These are phyloP conservation scores for Aeoliscus strigatus DNA, from an alignment of 2,797 vertebrate genomes.

Conservation along the genomic window DNA sequence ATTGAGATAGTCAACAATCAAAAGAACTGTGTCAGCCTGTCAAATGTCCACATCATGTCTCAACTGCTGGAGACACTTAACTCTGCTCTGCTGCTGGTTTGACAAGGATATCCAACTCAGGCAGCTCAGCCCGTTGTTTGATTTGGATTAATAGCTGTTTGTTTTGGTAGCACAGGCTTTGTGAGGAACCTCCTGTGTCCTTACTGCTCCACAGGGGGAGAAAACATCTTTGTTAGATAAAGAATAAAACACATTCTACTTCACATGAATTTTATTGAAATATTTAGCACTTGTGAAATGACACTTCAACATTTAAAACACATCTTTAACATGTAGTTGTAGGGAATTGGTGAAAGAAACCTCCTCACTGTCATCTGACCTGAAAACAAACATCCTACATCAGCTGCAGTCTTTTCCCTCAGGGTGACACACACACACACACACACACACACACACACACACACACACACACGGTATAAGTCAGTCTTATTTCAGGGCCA, in stretches of 20 bases:
- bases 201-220: background rate
- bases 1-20: background rate
- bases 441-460: conserved; percentile 8
- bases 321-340: too few relatives aligned
- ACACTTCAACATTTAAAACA: too few relatives aligned
- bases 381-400: conserved; percentile 28
- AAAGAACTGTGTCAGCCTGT: background rate
- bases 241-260: background rate
- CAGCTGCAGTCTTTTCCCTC: conserved; percentile 1
- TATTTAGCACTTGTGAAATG: conserved; percentile 8
- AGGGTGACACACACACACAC: conserved; percentile 7
- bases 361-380: conserved; percentile 14
- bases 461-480: too few relatives aligned
- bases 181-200: background rate
- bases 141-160: conserved; percentile 11
- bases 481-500: too few relatives aligned
- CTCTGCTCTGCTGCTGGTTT: background rate
- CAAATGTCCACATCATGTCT: too few relatives aligned
- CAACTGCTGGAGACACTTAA: conserved; percentile 1
- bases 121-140: conserved; percentile 13
- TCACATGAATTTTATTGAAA: conserved; percentile 47
- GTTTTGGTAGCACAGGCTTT: background rate
- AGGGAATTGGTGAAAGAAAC: background rate
- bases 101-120: conserved; percentile 21
- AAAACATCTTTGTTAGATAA: conserved; percentile 2